Conservation (phyloP, 2,888 invertebrate genomes). For the Meta bourneti region DNA sequence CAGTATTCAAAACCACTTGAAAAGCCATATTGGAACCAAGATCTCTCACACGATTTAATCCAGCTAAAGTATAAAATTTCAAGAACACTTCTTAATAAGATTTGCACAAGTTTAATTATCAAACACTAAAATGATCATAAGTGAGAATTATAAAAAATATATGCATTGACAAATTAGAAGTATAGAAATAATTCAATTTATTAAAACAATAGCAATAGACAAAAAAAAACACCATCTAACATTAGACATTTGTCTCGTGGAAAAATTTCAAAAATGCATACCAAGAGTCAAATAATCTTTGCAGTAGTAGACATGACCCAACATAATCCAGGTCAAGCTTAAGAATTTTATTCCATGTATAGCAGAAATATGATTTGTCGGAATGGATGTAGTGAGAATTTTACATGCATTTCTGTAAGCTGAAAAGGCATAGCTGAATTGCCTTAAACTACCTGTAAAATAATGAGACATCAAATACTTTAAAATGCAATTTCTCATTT, state of each 20-base stretch:
- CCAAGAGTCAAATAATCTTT: constrained; percentile 74
- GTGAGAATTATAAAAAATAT: background rate
- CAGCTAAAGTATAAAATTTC: constrained; percentile 59
- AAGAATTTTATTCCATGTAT: constrained; percentile 75
- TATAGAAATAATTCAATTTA: background rate
- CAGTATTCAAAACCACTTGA: constrained; percentile 77
- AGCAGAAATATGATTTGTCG: constrained; percentile 55
- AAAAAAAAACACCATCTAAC: too few relatives aligned
- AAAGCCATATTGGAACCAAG: constrained; percentile 76
- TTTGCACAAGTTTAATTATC: too few relatives aligned
- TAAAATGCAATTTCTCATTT: background rate
- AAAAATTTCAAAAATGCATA: constrained; percentile 15
- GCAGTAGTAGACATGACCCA: constrained; percentile 76
- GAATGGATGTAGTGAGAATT: constrained; percentile 68
- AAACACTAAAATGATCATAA: too few relatives aligned
- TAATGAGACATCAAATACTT: background rate
- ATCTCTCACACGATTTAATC: constrained; percentile 69
- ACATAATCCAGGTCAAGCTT: constrained; percentile 75
- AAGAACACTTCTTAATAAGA: background rate
- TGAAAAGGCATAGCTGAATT: constrained; percentile 72
- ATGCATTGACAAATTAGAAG: background rate
- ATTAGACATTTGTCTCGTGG: too few relatives aligned
- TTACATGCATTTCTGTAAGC: constrained; percentile 68
- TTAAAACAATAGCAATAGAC: background rate
- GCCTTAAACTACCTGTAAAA: constrained; percentile 61